Evolutionary conservation across 1,140 invertebrate genomes (phyloP).

Genomic region (Cyrtorhinus lividipennis): DNA sequence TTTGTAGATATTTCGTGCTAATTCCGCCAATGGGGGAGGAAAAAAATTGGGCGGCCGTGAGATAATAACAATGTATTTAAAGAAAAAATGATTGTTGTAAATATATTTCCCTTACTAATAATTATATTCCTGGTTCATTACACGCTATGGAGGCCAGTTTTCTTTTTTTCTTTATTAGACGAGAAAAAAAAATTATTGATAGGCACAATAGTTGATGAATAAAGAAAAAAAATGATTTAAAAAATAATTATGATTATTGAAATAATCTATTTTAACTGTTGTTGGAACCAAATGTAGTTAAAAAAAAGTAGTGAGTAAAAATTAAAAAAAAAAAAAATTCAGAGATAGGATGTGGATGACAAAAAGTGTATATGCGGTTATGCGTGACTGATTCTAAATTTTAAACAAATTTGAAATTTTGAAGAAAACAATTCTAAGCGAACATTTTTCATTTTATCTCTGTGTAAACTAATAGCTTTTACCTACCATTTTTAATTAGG

Average conservation of each 20-base stretch:
- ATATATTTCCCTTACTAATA: constrained; percentile 21
- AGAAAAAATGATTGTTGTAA: constrained; percentile 17
- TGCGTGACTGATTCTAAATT: constrained; percentile 21
- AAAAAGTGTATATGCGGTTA: constrained; percentile 12
- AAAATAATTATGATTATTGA: constrained; percentile 23
- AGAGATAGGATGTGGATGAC: constrained; percentile 17
- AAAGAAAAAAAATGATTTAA: constrained; percentile 9
- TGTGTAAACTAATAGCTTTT: constrained; percentile 21
- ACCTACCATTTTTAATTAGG: constrained; percentile 21
- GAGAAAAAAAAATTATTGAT: constrained; percentile 22
- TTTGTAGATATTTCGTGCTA: constrained; percentile 15
- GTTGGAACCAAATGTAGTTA: constrained; percentile 24
- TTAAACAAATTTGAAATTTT: constrained; percentile 13
- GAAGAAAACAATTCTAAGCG: neutral
- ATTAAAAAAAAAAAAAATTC: constrained; percentile 11
- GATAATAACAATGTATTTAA: constrained; percentile 1
- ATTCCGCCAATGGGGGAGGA: neutral
- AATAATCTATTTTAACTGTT: constrained; percentile 25
- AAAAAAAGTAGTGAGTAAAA: constrained; percentile 18
- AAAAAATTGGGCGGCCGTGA: constrained; percentile 10
- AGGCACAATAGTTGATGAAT: constrained; percentile 24
- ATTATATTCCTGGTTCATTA: constrained; percentile 17
- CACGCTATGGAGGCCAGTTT: constrained; percentile 23
- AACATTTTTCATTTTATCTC: constrained; percentile 17
- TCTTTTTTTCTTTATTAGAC: constrained; percentile 20